Conservation (phyloP, 2,888 invertebrate genomes). For the Chaetogeoica ovagalla region DNA sequence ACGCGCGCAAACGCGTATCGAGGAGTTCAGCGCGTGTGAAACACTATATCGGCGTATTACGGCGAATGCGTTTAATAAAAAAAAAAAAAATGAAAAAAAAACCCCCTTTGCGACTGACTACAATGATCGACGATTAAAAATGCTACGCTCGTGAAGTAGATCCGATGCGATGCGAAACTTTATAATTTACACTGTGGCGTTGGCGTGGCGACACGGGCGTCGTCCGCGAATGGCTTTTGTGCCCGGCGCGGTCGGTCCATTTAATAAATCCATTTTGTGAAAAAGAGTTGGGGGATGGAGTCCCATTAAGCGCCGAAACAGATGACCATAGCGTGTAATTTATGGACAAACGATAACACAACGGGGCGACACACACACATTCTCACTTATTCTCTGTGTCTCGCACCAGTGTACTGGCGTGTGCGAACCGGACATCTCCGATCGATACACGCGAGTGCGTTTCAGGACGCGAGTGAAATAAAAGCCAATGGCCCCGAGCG, state of each 20-base stretch:
- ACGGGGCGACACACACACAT: neutral
- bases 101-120: no score
- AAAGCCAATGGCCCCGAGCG: no score
- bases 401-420: neutral
- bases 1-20: no score
- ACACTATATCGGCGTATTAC: no score
- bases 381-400: neutral
- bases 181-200: neutral
- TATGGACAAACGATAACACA: slow-evolving; percentile 31
- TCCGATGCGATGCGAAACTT: neutral
- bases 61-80: no score
- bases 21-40: no score
- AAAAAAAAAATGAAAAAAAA: no score
- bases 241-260: neutral
- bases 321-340: slow-evolving; percentile 27
- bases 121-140: no score
- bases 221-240: slow-evolving; percentile 9
- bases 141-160: no score
- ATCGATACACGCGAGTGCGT: no score
- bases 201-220: neutral
- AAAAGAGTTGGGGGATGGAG: neutral
- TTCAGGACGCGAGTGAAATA: no score
- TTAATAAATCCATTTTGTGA: slow-evolving; percentile 40
- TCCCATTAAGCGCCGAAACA: slow-evolving; percentile 38
- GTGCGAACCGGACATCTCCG: no score